Base-by-base conservation (phyloP, 2,888 invertebrate genomes). In the Cancer borealis region DNA sequence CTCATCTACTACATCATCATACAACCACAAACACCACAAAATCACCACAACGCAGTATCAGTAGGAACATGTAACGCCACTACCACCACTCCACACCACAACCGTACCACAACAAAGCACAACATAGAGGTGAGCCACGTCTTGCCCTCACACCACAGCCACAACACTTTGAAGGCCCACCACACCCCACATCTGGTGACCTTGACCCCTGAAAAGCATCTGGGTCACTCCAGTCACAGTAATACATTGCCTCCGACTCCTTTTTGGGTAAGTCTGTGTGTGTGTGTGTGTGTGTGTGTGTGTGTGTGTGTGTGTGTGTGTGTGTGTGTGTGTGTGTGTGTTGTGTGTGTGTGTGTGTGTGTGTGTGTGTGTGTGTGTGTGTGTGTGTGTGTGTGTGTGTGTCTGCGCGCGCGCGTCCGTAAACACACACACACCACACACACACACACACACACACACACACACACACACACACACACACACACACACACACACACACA, bases 361-460 rank as follows among this genome's bases (percentile, higher is more conserved):
- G 84, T 84, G 84, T 84, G 84, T 84, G 84, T 84, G 84, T 84
- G 84, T 84, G 84, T 84, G 84, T 84, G 84, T 84, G 84, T 84
- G 84, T 84, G 84, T 84, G 84, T 84, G 84, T 84, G 84, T 84
- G 84, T 84, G 84, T 84, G 84, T 39, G 39, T 39, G 39, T 39
- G 39, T 39, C 1, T 39, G 39, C 2, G 39, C 39, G 39, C 0
- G 39, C 39, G 39, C 39, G 39, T 39, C 39, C 39, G 39, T 39
- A 39, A 39, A 1, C 0, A 39, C 2, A 39, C n/a, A n/a, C 30
- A 8, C 73, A n/a, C n/a, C n/a, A n/a, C 30, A 8, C 73, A n/a
- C n/a, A 66, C n/a, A 66, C n/a, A n/a, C n/a, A 66, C n/a, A 66
- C n/a, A n/a, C n/a, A n/a, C n/a, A n/a, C 14, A 66, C 17, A 21